phyloP scores from a whole-genome alignment of 2,888 invertebrate genomes.

The Diploptera punctata region DNA sequence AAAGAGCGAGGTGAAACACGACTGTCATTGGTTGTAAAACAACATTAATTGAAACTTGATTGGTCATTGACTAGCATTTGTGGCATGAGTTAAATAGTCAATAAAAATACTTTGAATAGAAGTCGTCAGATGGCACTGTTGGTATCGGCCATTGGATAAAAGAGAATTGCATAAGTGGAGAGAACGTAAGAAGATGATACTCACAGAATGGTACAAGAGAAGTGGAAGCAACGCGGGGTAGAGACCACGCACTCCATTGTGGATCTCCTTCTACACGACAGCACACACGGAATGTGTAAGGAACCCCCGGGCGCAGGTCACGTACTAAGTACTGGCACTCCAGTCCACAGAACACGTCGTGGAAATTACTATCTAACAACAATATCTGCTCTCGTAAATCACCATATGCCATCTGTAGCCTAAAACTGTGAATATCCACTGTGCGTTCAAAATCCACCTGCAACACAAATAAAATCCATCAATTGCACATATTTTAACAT shows the following conservation, averaged over 20 bases:
- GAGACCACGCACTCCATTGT: slow-evolving; percentile 62
- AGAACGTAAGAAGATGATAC: too few species aligned
- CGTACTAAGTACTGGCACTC: slow-evolving; percentile 58
- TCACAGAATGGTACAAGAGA: slow-evolving; percentile 57
- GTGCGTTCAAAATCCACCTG: slow-evolving; percentile 51
- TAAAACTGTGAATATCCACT: slow-evolving; percentile 56
- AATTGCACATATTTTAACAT: too few species aligned
- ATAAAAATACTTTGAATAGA: too few species aligned
- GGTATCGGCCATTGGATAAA: too few species aligned
- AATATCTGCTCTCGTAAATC: slow-evolving; percentile 51
- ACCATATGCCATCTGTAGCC: slow-evolving; percentile 56
- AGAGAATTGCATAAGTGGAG: too few species aligned
- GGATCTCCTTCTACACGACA: slow-evolving; percentile 56
- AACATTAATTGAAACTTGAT: too few species aligned
- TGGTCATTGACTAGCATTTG: too few species aligned
- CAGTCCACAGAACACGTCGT: slow-evolving; percentile 58
- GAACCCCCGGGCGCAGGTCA: slow-evolving; percentile 56
- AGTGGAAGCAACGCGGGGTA: slow-evolving; percentile 58
- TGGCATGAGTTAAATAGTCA: too few species aligned
- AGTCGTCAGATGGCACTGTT: too few species aligned
- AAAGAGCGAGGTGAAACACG: too few species aligned
- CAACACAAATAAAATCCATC: too few species aligned
- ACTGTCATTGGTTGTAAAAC: too few species aligned
- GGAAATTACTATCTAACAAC: slow-evolving; percentile 50
- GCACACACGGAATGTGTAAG: slow-evolving; percentile 62